Conservation (phyloP, 2,797 vertebrate species). For the Alosa sapidissima region DNA sequence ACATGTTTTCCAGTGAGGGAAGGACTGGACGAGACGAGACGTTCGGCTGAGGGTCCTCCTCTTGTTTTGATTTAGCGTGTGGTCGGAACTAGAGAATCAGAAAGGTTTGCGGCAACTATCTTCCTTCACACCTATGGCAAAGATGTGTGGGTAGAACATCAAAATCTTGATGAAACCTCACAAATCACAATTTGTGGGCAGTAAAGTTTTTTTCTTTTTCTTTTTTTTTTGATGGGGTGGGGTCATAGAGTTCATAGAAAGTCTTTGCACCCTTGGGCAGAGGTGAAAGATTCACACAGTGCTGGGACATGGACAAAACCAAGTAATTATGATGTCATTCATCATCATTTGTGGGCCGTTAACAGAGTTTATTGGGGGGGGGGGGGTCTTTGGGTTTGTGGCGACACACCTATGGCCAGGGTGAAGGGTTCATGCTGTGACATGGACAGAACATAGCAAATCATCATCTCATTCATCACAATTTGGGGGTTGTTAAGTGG, state of each 20-base stretch:
- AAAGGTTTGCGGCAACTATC: slow-evolving; percentile 40
- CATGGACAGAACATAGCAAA: neutral
- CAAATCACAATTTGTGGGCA: neutral
- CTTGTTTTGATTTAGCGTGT: slow-evolving; percentile 60
- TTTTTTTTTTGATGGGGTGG: neutral
- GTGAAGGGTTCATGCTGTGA: neutral
- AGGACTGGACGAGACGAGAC: too few species aligned
- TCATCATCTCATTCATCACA: neutral
- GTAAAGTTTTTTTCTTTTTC: neutral
- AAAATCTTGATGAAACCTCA: neutral
- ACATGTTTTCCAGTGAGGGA: slow-evolving; percentile 48
- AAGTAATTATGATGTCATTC: neutral
- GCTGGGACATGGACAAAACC: neutral
- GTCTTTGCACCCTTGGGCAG: neutral
- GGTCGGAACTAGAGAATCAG: slow-evolving; percentile 43
- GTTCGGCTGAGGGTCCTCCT: slow-evolving; percentile 58
- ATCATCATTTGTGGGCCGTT: neutral
- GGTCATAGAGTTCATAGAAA: neutral
- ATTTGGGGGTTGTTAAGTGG: slow-evolving; percentile 5
- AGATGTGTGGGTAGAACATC: neutral
- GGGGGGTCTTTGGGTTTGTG: neutral
- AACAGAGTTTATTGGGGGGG: neutral
- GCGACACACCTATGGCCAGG: neutral
- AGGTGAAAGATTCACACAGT: neutral
- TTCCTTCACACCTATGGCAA: slow-evolving; percentile 8